Conservation (phyloP, 2,113 vertebrate species). For the Varanus komodoensis region DNA sequence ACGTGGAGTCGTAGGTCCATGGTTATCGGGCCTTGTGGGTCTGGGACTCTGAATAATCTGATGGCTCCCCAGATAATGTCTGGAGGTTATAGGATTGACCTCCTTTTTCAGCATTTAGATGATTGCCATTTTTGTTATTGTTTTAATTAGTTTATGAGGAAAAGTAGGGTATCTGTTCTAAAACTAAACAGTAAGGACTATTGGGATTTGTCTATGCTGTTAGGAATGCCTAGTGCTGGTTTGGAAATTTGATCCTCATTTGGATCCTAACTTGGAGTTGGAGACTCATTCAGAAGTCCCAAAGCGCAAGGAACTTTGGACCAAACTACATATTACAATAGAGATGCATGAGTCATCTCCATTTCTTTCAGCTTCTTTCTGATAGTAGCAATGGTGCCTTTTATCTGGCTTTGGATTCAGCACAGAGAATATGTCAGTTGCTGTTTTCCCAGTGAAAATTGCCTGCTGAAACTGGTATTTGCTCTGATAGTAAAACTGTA, state of each 20-base stretch:
- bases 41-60: too few species aligned
- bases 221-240: neutral
- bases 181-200: neutral
- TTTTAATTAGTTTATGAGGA: neutral
- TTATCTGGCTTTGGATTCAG: neutral
- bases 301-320: neutral
- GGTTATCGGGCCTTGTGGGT: too few species aligned
- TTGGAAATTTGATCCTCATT: neutral
- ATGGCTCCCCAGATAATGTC: too few species aligned
- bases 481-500: neutral
- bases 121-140: neutral
- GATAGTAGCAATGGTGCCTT: neutral
- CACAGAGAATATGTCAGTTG: neutral
- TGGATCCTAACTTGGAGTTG: neutral
- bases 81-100: too few species aligned
- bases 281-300: neutral
- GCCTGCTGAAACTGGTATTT: neutral
- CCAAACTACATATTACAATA: neutral
- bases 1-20: too few species aligned
- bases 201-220: constrained; percentile 52
- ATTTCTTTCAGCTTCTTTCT: neutral
- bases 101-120: neutral
- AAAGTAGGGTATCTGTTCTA: neutral
- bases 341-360: neutral
- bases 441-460: neutral